These are phyloP conservation scores for Trichopria drosophilae DNA, from an alignment of 2,888 invertebrate genomes.

Conservation along the genomic window DNA sequence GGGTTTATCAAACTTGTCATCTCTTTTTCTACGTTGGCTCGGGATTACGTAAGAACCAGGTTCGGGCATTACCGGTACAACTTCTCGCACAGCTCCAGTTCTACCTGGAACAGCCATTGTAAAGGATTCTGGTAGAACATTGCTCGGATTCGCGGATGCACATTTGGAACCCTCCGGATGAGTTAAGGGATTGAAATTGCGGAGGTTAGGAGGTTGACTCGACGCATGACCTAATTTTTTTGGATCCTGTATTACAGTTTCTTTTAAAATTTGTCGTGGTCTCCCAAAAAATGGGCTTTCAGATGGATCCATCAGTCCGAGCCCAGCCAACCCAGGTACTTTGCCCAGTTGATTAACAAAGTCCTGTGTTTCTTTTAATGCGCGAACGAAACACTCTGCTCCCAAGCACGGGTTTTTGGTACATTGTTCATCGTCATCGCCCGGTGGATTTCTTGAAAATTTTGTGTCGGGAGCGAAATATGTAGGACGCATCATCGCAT, in stretches of 20 bases:
- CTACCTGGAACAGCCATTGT: constrained; percentile 36
- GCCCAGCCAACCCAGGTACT: constrained; percentile 46
- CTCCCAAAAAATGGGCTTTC: constrained; percentile 50
- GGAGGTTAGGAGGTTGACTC: too few relatives aligned
- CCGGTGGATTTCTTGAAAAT: too few relatives aligned
- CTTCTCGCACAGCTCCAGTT: constrained; percentile 43
- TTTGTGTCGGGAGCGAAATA: too few relatives aligned
- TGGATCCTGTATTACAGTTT: constrained; percentile 16
- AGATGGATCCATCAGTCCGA: constrained; percentile 48
- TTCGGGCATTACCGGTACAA: constrained; percentile 36
- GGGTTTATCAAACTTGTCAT: constrained; percentile 32
- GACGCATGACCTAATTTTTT: too few relatives aligned
- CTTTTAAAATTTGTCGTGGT: constrained; percentile 20
- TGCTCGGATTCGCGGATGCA: too few relatives aligned
- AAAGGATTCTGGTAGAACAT: constrained; percentile 21
- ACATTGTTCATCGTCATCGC: too few relatives aligned
- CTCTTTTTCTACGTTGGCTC: constrained; percentile 29
- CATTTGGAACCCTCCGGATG: too few relatives aligned
- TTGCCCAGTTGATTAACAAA: constrained; percentile 50
- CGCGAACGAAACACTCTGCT: constrained; percentile 45
- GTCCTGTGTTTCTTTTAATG: constrained; percentile 48
- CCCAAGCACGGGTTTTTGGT: constrained; percentile 42
- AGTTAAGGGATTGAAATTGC: too few relatives aligned
- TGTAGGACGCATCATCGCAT: too few relatives aligned
- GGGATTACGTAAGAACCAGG: constrained; percentile 18